Evolutionary conservation across 2,797 vertebrate genomes (phyloP).

Genomic region (Enteromius radiatus): DNA sequence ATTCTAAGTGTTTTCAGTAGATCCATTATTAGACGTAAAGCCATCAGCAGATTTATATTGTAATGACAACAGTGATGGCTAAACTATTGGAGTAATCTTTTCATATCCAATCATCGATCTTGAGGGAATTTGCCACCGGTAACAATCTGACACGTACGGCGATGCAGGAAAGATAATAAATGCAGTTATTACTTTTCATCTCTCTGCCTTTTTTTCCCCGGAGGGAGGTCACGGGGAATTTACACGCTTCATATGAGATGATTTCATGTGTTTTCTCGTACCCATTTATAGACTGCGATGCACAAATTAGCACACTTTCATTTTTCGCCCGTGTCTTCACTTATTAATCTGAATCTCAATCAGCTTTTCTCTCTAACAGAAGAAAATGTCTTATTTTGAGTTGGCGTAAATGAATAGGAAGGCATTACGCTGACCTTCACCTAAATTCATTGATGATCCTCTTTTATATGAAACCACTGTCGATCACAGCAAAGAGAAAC

Average conservation of each 20-base stretch:
- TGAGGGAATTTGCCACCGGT: conserved; percentile 24
- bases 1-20: neutral
- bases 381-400: neutral
- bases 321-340: conserved; percentile 7
- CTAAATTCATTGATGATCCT: neutral
- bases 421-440: neutral
- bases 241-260: conserved; percentile 17
- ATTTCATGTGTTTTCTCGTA: conserved; percentile 7
- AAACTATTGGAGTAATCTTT: conserved; percentile 12
- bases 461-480: neutral
- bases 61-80: neutral
- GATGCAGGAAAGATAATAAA: conserved; percentile 37
- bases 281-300: conserved; percentile 54
- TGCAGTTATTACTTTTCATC: conserved; percentile 36
- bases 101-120: conserved; percentile 29
- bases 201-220: conserved; percentile 2
- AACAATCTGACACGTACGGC: conserved; percentile 27
- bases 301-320: conserved; percentile 51
- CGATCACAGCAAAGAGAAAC: neutral
- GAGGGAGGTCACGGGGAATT: conserved; percentile 36
- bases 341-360: conserved; percentile 45
- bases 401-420: neutral
- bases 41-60: neutral
- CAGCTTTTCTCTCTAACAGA: conserved; percentile 31
- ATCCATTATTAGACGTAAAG: conserved; percentile 5